phyloP scores from a whole-genome alignment of 2,888 invertebrate species.

The Tribolium freemani region DNA sequence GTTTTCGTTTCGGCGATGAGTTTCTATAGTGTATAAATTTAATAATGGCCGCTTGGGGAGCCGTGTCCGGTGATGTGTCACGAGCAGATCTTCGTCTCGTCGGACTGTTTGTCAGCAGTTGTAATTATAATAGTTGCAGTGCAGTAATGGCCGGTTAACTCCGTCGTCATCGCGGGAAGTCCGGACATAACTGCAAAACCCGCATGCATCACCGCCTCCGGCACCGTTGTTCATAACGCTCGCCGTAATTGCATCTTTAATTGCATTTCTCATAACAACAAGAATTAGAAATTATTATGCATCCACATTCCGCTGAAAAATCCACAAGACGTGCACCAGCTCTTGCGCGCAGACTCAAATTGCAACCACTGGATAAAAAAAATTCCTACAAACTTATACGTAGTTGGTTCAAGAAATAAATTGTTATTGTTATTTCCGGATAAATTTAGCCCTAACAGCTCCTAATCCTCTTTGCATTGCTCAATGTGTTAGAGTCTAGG shows the following conservation, averaged over 20 bases:
- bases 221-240: constrained; percentile 53
- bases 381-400: no score
- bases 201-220: constrained; percentile 48
- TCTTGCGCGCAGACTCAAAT: no score
- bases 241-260: constrained; percentile 59
- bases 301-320: background rate
- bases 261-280: constrained; percentile 57
- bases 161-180: constrained; percentile 40
- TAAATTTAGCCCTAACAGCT: constrained; percentile 5
- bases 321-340: background rate
- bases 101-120: constrained; percentile 46
- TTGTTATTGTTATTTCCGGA: no score
- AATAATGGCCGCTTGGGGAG: background rate
- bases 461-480: constrained; percentile 58
- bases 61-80: constrained; percentile 18
- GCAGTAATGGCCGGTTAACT: constrained; percentile 45
- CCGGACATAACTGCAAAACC: constrained; percentile 42
- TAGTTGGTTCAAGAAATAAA: no score
- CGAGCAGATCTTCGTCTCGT: constrained; percentile 21
- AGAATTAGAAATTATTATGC: constrained; percentile 38
- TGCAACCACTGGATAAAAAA: no score
- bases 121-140: constrained; percentile 47
- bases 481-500: constrained; percentile 53
- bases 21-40: background rate
- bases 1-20: background rate